Conservation (phyloP, 1,140 invertebrate genomes). For the Hyphantria cunea region DNA sequence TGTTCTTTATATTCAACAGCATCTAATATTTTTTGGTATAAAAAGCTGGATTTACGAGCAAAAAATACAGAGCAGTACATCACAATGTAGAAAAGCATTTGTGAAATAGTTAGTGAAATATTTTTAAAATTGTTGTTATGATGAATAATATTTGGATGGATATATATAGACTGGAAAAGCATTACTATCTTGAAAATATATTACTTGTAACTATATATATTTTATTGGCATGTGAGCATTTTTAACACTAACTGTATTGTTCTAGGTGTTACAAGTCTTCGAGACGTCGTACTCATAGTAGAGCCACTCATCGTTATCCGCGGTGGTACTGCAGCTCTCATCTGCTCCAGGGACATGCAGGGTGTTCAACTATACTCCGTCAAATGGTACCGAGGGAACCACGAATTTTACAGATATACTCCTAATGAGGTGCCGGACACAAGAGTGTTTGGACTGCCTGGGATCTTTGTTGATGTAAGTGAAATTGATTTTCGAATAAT, state of each 20-base stretch:
- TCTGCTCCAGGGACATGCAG: conserved; percentile 89
- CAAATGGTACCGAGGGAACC: conserved; percentile 81
- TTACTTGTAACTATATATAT: too few species aligned
- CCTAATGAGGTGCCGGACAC: conserved; percentile 86
- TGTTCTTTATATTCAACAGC: too few species aligned
- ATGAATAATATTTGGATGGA: too few species aligned
- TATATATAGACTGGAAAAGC: too few species aligned
- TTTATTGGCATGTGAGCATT: too few species aligned
- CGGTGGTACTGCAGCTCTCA: conserved; percentile 85
- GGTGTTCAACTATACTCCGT: conserved; percentile 87
- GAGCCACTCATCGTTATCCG: conserved; percentile 83
- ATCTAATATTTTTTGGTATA: too few species aligned
- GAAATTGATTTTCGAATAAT: neutral
- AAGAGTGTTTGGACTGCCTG: conserved; percentile 87
- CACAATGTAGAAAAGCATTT: too few species aligned
- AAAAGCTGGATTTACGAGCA: too few species aligned
- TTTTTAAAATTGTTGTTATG: too few species aligned
- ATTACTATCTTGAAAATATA: too few species aligned
- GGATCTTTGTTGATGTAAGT: conserved; percentile 90
- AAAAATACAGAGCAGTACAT: too few species aligned
- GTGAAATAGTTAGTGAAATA: too few species aligned
- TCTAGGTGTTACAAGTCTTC: conserved; percentile 70
- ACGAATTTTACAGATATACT: conserved; percentile 90
- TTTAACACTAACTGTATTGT: neutral
- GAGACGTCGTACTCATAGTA: conserved; percentile 79